Evolutionary conservation across 2,113 vertebrate genomes (phyloP), one percentile per base, ranked within the genome.

Genomic region (Eira barbara): DNA sequence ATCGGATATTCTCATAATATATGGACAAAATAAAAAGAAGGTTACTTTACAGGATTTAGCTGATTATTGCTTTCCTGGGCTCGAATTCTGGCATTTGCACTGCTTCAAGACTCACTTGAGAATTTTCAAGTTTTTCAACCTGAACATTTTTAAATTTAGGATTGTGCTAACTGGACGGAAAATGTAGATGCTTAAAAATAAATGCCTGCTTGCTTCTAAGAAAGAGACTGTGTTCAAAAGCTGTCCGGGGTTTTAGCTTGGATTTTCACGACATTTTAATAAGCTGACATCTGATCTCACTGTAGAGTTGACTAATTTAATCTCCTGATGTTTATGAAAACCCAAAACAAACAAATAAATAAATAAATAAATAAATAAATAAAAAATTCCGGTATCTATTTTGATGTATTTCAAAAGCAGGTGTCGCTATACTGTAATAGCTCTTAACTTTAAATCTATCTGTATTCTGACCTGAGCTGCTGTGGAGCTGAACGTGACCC

Each of bases 111-210:
- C 13, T 88, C 81, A 98, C 87, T 98, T 91, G 96, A 97, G 93
- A 95, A 97, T 97, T 93, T 97, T 85, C 76, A 88, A 91, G 96
- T 83, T 97, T 96, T 97, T 89, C 69, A 96, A 97, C 94, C 27
- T 93, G 80, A 97, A 95, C 87, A 93, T 94, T 99, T 97, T 98
- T 98, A 81, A 87, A 97, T 98, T 98, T 95, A 96, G 92, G 97
- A 98, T 79, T 90, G 63, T 97, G 96, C 97, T 98, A 98, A 98
- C 93, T 67, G 95, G 93, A 96, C n/a, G 71, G 97, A 97, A 98
- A 98, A 95, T 87, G 95, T 11, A 96, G 97, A 95, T 91, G 95
- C 96, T 85, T 90, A 97, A 98, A 96, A 95, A 90, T 71, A 97
- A 96, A 96, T 36, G 96, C 36, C 6, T 42, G 69, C 83, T 47